Evolutionary conservation across 2,888 invertebrate genomes (phyloP).

Genomic region (Drosophila paranaensis): DNA sequence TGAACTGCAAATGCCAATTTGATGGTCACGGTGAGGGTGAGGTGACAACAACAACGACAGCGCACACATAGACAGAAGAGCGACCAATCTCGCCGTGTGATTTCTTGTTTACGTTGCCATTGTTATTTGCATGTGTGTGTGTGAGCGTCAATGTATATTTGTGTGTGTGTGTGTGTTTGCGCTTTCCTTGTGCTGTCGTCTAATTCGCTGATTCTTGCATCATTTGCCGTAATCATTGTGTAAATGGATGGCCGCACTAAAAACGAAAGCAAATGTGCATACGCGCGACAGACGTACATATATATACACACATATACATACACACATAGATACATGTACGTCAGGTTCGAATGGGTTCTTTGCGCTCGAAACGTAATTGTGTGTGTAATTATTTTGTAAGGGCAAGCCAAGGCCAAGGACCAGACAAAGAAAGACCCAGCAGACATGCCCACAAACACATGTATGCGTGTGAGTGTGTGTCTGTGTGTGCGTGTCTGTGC

Average conservation of each 20-base stretch:
- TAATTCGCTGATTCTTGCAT: constrained; percentile 73
- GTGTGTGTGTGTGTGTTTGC: constrained; percentile 17
- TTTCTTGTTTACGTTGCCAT: constrained; percentile 72
- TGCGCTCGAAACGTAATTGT: constrained; percentile 1
- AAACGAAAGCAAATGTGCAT: constrained; percentile 66
- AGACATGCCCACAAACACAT: constrained; percentile 2
- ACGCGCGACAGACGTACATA: constrained; percentile 5
- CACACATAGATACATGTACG: not conserved
- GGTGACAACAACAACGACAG: constrained; percentile 35
- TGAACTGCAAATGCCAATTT: constrained; percentile 78
- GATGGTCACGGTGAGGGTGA: constrained; percentile 76
- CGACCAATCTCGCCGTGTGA: constrained; percentile 58
- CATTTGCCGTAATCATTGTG: constrained; percentile 74
- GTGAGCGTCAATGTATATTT: constrained; percentile 22
- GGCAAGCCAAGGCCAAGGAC: constrained; percentile 69
- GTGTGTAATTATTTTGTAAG: constrained; percentile 4
- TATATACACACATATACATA: not conserved
- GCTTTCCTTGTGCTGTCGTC: constrained; percentile 34
- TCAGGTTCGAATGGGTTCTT: constrained; percentile 24
- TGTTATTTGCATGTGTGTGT: constrained; percentile 20
- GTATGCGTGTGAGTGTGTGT: not conserved
- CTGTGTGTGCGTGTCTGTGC: not conserved
- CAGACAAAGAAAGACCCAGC: constrained; percentile 61
- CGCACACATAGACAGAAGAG: constrained; percentile 19
- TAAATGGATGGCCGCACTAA: constrained; percentile 62